phyloP scores from a whole-genome alignment of 64 coral and sea anemone species.

The Montipora foliosa region DNA sequence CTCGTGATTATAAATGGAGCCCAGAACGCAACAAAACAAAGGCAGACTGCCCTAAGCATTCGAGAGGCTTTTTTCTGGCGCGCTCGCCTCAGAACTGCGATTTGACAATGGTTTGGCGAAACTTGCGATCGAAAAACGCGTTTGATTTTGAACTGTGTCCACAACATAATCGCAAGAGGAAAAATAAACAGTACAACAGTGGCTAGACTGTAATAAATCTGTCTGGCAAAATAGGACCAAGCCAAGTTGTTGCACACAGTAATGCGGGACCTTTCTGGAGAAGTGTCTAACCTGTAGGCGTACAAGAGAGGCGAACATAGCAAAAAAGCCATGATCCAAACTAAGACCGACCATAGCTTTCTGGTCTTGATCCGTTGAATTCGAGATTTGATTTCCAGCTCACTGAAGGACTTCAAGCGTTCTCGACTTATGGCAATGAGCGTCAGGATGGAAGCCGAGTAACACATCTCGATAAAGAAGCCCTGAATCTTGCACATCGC shows the following conservation, averaged over 20 bases:
- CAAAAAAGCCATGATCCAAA: slow-evolving; percentile 65
- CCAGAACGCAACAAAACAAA: slow-evolving; percentile 62
- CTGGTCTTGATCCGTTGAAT: slow-evolving; percentile 62
- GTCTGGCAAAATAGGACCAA: slow-evolving; percentile 69
- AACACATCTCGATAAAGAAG: slow-evolving; percentile 83
- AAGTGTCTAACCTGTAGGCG: slow-evolving; percentile 45
- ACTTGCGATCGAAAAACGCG: slow-evolving; percentile 69
- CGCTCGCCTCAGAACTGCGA: slow-evolving; percentile 42
- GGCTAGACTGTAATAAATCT: slow-evolving; percentile 82
- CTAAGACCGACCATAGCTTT: slow-evolving; percentile 4
- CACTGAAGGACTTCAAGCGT: slow-evolving; percentile 54
- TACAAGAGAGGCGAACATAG: slow-evolving; percentile 80
- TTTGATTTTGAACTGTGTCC: slow-evolving; percentile 76
- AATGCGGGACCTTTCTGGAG: not conserved
- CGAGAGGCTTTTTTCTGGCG: slow-evolving; percentile 79
- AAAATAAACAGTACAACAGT: slow-evolving; percentile 58
- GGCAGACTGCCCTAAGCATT: slow-evolving; percentile 65
- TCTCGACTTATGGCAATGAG: slow-evolving; percentile 81
- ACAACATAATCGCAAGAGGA: slow-evolving; percentile 69
- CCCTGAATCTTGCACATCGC: slow-evolving; percentile 74
- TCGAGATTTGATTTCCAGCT: slow-evolving; percentile 69
- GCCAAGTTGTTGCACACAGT: slow-evolving; percentile 53
- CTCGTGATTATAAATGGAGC: slow-evolving; percentile 74
- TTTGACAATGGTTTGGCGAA: slow-evolving; percentile 46
- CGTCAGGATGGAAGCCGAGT: slow-evolving; percentile 75